Base-by-base conservation (phyloP, 35 echinoderm and acorn worm genomes). In the Eucidaris tribuloides region DNA sequence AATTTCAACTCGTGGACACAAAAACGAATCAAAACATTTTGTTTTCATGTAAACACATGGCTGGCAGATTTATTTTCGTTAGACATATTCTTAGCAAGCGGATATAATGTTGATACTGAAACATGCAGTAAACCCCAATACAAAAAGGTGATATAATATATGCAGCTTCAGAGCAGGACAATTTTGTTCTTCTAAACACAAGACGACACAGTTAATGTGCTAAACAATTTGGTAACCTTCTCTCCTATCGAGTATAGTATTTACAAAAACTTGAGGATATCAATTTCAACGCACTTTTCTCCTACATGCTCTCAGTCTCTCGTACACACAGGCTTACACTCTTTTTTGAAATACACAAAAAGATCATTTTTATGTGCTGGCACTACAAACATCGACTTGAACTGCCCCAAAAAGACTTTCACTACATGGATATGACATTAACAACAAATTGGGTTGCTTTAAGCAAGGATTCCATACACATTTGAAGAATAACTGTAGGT, bases 1-100 rank as follows among this genome's bases (percentile, higher is more conserved):
- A n/a, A n/a, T n/a, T n/a, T n/a, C n/a, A n/a, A n/a, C n/a, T n/a
- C n/a, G n/a, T n/a, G n/a, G n/a, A n/a, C n/a, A n/a, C n/a, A n/a
- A n/a, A n/a, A n/a, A n/a, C n/a, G n/a, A n/a, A n/a, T n/a, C n/a
- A n/a, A n/a, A n/a, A n/a, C n/a, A n/a, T n/a, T n/a, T n/a, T n/a
- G n/a, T 74, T 74, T 74, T 74, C 68, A 74, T 74, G 68, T 74
- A 74, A 74, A 74, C 68, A 74, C 68, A 74, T 74, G 68, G 68
- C 68, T 74, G 68, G 68, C 68, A 74, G 68, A 74, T 74, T 74
- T 74, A n/a, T n/a, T 44, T 74, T 74, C 68, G 41, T 74, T 74
- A 74, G 68, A 74, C 68, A 74, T 74, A 74, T 74, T 74, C 68
- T 74, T 74, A 74, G 68, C 68, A 74, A 74, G 68, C 68, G 68